Evolutionary conservation across 2,797 vertebrate species (phyloP).

Genomic region (Hippocampus kuda): DNA sequence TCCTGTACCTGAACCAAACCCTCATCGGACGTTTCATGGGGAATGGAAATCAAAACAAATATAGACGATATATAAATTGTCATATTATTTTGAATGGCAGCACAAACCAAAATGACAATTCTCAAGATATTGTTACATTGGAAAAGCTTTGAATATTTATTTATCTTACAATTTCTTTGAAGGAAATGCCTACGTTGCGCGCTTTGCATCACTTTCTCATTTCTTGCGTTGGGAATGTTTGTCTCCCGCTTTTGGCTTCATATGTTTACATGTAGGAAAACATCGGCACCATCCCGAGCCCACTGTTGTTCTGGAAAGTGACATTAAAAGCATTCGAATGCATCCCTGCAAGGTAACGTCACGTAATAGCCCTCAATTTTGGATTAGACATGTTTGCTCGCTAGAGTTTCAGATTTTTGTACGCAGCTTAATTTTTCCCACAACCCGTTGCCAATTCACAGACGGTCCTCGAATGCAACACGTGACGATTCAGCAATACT

Average conservation of each 20-base stretch:
- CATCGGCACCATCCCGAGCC: neutral
- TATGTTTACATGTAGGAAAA: neutral
- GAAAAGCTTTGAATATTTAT: constrained; percentile 54
- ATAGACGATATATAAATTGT: constrained; percentile 14
- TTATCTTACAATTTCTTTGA: constrained; percentile 33
- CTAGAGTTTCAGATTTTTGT: constrained; percentile 29
- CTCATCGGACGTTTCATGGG: constrained; percentile 10
- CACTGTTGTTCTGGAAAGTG: neutral
- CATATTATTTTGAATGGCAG: constrained; percentile 61
- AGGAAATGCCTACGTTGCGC: constrained; percentile 23
- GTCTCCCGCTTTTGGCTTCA: neutral
- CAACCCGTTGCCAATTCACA: neutral
- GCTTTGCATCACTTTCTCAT: neutral
- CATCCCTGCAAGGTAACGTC: constrained; percentile 52
- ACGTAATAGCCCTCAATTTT: constrained; percentile 45
- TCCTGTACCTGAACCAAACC: neutral
- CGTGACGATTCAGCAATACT: constrained; percentile 62
- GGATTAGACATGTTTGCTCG: constrained; percentile 42
- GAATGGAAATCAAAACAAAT: neutral
- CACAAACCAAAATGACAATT: constrained; percentile 69
- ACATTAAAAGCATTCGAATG: neutral
- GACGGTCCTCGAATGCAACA: constrained; percentile 41
- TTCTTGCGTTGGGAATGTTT: neutral
- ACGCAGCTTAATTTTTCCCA: constrained; percentile 9
- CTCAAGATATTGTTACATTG: constrained; percentile 64